phyloP scores from a whole-genome alignment of 2,888 invertebrate species.

The Argyra leucocephala region DNA sequence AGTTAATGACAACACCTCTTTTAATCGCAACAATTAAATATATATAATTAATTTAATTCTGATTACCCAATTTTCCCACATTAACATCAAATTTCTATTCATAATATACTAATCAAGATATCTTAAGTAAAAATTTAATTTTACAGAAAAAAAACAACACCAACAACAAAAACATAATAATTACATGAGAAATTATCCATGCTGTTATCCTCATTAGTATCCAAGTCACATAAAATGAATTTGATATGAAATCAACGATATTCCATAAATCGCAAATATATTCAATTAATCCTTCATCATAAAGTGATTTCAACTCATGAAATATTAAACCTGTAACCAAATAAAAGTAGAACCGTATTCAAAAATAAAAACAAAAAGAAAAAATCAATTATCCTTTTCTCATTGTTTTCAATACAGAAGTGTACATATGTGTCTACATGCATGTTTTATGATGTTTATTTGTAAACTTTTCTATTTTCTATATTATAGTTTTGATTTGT shows the following conservation, averaged over 20 bases:
- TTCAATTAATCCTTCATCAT: constrained; percentile 80
- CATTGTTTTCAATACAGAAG: no score
- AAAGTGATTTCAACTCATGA: constrained; percentile 84
- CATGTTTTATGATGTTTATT: not conserved
- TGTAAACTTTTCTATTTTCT: not conserved
- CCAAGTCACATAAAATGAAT: constrained; percentile 91
- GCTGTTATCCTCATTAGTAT: constrained; percentile 79
- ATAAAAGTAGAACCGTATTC: not conserved
- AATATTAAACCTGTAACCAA: constrained; percentile 71
- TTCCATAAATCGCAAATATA: constrained; percentile 97
- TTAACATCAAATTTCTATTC: no score
- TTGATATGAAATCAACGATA: constrained; percentile 94
- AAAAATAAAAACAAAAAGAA: no score
- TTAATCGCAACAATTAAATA: no score
- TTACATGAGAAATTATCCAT: constrained; percentile 81
- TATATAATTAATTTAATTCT: no score
- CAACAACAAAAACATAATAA: no score
- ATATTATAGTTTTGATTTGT: not conserved
- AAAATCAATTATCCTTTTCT: no score
- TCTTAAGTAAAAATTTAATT: no score
- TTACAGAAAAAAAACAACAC: no score
- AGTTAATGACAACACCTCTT: no score
- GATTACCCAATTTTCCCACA: no score
- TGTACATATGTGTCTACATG: not conserved
- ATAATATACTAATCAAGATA: no score